phyloP scores from a whole-genome alignment of 2,113 vertebrate species.

The Lutjanus erythropterus region DNA sequence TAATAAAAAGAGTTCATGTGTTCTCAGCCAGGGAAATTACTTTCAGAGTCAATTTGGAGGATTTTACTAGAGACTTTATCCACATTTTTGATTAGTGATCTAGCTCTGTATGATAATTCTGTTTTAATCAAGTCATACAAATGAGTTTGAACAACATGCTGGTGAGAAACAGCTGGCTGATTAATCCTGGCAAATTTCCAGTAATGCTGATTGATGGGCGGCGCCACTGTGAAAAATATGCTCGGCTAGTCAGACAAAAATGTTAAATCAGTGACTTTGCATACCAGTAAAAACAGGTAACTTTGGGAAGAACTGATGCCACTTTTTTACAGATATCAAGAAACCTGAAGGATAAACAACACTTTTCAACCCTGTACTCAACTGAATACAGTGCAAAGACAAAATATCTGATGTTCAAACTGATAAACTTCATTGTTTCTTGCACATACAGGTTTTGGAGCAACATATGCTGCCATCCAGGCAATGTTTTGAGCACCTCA shows the following conservation, averaged over 20 bases:
- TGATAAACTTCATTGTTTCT: too few species aligned
- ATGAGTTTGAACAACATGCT: neutral
- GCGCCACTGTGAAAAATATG: neutral
- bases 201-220: constrained; percentile 15
- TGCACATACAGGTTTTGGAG: too few species aligned
- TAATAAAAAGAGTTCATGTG: neutral
- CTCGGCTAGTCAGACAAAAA: neutral
- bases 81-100: neutral
- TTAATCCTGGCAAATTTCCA: constrained; percentile 20
- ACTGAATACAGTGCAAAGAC: too few species aligned
- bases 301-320: neutral
- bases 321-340: neutral
- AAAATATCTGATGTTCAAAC: too few species aligned
- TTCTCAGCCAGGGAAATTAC: neutral
- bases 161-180: constrained; percentile 34
- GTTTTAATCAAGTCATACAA: neutral
- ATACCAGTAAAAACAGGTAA: neutral
- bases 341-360: too few species aligned
- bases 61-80: neutral
- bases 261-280: neutral
- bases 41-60: neutral
- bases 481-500: too few species aligned
- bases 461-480: too few species aligned
- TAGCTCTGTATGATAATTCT: neutral
- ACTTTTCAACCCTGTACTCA: too few species aligned